A percentile compares a stretch with the other conserved stretches of the same genome.
These are phyloP conservation scores for Acrobasis consociella DNA, from an alignment of 2,888 invertebrate species.

Conservation along the genomic window DNA sequence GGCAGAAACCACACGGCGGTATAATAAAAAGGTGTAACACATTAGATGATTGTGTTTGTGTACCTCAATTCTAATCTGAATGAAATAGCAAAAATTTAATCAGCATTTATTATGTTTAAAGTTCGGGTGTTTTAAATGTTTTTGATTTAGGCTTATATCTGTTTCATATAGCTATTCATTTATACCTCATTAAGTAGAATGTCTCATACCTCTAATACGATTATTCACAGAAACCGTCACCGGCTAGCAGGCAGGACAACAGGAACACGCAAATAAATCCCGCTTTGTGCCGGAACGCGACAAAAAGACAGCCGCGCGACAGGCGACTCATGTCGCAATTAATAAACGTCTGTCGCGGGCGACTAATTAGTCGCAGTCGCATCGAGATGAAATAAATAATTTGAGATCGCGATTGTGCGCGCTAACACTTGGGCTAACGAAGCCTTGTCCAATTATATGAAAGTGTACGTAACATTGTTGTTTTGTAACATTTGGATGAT, in stretches of 20 bases:
- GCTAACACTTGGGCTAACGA: conserved; percentile 47
- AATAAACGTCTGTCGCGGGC: conserved; percentile 73
- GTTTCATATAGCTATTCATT: no score
- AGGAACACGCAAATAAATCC: conserved; percentile 19
- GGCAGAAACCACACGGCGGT: no score
- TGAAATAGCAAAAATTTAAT: no score
- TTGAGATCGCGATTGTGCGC: conserved; percentile 49
- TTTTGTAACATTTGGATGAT: conserved; percentile 12
- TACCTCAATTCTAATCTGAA: no score
- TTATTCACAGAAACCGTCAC: background rate
- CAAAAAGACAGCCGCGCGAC: conserved; percentile 55
- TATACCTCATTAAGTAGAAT: background rate
- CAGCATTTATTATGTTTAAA: no score
- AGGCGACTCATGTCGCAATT: conserved; percentile 74
- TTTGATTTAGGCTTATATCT: no score
- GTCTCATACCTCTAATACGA: background rate
- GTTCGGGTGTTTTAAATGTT: no score
- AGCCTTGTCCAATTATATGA: conserved; percentile 23
- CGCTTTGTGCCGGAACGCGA: conserved; percentile 57
- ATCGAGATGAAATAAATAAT: conserved; percentile 61
- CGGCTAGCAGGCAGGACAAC: background rate
- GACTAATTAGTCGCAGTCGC: conserved; percentile 75
- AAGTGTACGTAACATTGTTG: conserved; percentile 7
- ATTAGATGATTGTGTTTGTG: no score
- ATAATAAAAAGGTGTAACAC: no score